Percentiles rank a stretch among this genome's conserved stretches.
Conservation (phyloP, 2,797 vertebrate species). For the Enteromius viviparus region DNA sequence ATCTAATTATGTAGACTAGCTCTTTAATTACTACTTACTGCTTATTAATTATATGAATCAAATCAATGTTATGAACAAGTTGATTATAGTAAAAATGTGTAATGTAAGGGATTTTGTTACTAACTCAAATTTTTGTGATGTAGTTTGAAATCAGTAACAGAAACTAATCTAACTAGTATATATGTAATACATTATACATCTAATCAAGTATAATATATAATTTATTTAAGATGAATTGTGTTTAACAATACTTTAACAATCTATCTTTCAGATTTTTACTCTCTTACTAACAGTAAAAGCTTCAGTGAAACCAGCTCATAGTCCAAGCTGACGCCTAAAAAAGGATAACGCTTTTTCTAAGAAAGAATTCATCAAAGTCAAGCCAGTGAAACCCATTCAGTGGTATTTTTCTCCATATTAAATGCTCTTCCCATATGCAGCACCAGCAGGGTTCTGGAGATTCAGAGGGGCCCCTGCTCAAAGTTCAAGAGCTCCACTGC, state of each 20-base stretch:
- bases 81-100: background rate
- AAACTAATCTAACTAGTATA: background rate
- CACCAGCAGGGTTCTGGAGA: constrained; percentile 29
- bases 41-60: background rate
- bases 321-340: background rate
- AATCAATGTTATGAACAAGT: background rate
- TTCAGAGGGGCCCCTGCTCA: constrained; percentile 40
- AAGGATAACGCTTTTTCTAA: constrained; percentile 25
- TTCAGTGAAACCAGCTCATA: background rate
- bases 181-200: background rate
- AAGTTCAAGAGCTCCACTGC: constrained; percentile 42
- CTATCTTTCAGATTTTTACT: background rate
- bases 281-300: background rate
- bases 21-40: background rate
- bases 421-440: constrained; percentile 28
- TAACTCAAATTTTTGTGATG: background rate
- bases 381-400: constrained; percentile 23
- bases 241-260: background rate
- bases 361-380: constrained; percentile 20
- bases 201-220: background rate
- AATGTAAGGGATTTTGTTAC: background rate
- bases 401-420: constrained; percentile 36
- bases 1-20: background rate
- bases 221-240: background rate
- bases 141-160: background rate